These are phyloP conservation scores for Semibalanus balanoides DNA, from an alignment of 1,140 invertebrate species.

Conservation along the genomic window DNA sequence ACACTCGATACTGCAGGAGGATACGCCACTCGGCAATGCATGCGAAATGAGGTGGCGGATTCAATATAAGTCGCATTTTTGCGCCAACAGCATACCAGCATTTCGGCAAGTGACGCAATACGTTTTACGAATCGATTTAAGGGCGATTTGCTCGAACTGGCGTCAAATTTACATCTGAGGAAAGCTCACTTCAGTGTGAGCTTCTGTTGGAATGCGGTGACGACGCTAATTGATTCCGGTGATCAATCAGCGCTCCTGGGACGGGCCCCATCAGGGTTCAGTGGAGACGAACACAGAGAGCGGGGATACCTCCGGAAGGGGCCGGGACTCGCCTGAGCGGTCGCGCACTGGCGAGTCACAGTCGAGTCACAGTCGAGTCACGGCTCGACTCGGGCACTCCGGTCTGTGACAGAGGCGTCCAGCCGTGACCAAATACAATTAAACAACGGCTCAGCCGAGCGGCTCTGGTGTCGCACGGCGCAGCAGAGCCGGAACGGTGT, in stretches of 20 bases:
- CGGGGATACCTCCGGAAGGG: neutral
- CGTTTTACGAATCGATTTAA: too few species aligned
- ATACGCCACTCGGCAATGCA: too few species aligned
- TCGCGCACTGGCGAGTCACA: neutral
- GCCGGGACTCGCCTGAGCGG: too few species aligned
- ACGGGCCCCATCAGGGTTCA: neutral
- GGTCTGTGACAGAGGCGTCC: neutral
- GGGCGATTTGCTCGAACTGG: too few species aligned
- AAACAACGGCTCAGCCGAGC: too few species aligned
- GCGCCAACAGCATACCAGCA: neutral
- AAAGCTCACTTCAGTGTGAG: neutral
- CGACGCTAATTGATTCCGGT: too few species aligned
- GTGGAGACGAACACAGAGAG: neutral
- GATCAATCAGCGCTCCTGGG: too few species aligned
- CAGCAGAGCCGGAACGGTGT: too few species aligned
- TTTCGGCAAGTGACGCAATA: too few species aligned
- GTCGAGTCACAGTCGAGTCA: too few species aligned
- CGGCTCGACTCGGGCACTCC: neutral
- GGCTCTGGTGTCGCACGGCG: neutral
- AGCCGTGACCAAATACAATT: neutral
- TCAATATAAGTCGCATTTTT: neutral
- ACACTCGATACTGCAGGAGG: neutral
- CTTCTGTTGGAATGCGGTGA: too few species aligned
- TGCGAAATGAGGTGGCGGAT: neutral
- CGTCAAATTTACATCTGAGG: neutral